A percentile compares a stretch with the other conserved stretches of the same genome.
Conservation (phyloP, 2,888 invertebrate genomes). For the Abrostola tripartita region DNA sequence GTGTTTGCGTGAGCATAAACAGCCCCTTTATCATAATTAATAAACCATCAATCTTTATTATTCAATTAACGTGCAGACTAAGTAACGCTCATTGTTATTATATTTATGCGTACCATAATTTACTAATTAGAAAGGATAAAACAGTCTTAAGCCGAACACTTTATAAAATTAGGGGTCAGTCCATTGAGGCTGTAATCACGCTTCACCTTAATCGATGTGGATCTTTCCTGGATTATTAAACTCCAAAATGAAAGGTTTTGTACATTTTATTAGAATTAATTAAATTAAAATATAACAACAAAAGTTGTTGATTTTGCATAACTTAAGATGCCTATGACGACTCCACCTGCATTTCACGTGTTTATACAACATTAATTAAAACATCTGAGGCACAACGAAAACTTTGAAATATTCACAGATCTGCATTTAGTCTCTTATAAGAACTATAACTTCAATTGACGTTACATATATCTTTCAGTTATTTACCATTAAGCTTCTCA, state of each 20-base stretch:
- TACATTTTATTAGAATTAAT: neutral
- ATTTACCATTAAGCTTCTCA: no score
- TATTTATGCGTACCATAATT: conserved; percentile 2
- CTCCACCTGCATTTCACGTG: no score
- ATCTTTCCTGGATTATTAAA: conserved; percentile 4
- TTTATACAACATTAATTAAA: no score
- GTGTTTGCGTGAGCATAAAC: no score
- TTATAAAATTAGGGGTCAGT: neutral
- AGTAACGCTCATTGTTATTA: neutral
- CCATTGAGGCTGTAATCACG: conserved; percentile 3
- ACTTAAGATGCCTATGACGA: no score
- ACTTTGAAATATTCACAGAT: no score
- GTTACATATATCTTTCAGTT: no score
- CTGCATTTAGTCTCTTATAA: no score
- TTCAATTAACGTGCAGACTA: conserved; percentile 1
- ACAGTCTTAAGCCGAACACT: conserved; percentile 4
- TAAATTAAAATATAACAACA: neutral
- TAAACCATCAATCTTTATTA: conserved; percentile 2
- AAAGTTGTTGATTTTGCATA: neutral
- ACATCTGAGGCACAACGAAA: no score
- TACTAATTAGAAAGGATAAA: conserved; percentile 3
- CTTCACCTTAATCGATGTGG: conserved; percentile 1
- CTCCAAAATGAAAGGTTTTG: neutral
- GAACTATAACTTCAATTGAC: no score
- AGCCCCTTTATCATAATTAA: no score